Percentiles rank a stretch among this genome's conserved stretches.
phyloP scores from a whole-genome alignment of 2,797 vertebrate genomes.

The Chiloscyllium punctatum region DNA sequence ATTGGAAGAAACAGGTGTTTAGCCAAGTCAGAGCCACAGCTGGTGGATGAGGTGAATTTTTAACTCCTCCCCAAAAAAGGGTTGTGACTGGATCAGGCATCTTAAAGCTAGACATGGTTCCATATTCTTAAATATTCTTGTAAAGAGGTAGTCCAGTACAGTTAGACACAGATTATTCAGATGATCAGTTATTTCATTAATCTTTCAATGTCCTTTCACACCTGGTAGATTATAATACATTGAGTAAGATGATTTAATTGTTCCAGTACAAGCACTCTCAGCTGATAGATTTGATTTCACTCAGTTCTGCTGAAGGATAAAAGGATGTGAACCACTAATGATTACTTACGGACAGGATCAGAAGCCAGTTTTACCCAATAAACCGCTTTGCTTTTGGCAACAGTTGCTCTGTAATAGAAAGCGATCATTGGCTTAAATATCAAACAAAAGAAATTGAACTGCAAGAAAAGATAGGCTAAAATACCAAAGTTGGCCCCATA shows the following conservation, averaged over 20 bases:
- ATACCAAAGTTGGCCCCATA: neutral
- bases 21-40: neutral
- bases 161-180: too few species aligned
- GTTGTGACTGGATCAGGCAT: neutral
- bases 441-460: neutral
- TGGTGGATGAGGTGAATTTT: neutral
- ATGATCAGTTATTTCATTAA: neutral
- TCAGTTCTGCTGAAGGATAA: neutral
- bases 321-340: neutral
- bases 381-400: neutral
- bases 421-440: neutral
- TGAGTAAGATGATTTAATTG: neutral
- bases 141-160: neutral
- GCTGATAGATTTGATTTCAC: neutral
- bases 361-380: neutral
- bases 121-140: neutral
- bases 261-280: too few species aligned
- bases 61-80: neutral
- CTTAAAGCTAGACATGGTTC: neutral
- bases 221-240: neutral
- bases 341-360: neutral
- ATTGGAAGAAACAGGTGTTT: neutral
- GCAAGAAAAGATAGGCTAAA: neutral
- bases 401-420: slow-evolving; percentile 26
- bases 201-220: neutral